phyloP scores from a whole-genome alignment of 35 echinoderm and acorn worm genomes.

The Ophioderma brevispina region DNA sequence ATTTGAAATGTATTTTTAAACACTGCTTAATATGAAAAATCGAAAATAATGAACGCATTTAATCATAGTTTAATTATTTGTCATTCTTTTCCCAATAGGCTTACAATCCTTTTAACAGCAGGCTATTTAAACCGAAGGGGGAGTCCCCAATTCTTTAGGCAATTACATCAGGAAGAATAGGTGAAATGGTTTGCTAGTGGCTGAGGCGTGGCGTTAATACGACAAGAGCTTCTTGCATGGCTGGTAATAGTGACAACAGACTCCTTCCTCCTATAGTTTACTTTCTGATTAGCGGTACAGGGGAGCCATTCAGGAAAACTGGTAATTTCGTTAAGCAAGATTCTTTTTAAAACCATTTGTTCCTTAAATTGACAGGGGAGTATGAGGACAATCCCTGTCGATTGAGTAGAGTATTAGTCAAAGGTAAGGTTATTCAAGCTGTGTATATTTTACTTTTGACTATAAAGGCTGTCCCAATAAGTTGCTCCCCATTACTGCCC shows the following conservation, averaged over 20 bases:
- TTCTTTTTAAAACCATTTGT: too few relatives aligned
- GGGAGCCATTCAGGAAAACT: background rate
- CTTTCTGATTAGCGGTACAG: background rate
- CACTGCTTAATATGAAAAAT: too few relatives aligned
- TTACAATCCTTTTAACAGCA: conserved; percentile 49
- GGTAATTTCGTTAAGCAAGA: background rate
- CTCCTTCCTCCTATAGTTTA: background rate
- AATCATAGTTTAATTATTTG: background rate
- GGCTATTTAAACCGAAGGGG: conserved; percentile 42
- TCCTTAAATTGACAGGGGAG: too few relatives aligned
- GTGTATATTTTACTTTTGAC: too few relatives aligned
- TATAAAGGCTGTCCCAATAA: too few relatives aligned
- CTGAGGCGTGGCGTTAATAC: conserved; percentile 13
- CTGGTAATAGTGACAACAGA: background rate
- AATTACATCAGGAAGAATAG: background rate
- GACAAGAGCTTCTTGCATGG: conserved; percentile 29
- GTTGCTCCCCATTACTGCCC: too few relatives aligned
- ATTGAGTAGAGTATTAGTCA: too few relatives aligned
- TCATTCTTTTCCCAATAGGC: background rate
- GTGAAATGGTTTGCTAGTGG: conserved; percentile 34
- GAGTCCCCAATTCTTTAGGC: conserved; percentile 10
- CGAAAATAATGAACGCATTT: too few relatives aligned
- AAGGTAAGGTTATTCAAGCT: too few relatives aligned
- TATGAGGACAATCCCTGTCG: too few relatives aligned
- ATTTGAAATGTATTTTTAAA: too few relatives aligned